Evolutionary conservation across 2,113 vertebrate species (phyloP).

Genomic region (Bombycilla garrulus): DNA sequence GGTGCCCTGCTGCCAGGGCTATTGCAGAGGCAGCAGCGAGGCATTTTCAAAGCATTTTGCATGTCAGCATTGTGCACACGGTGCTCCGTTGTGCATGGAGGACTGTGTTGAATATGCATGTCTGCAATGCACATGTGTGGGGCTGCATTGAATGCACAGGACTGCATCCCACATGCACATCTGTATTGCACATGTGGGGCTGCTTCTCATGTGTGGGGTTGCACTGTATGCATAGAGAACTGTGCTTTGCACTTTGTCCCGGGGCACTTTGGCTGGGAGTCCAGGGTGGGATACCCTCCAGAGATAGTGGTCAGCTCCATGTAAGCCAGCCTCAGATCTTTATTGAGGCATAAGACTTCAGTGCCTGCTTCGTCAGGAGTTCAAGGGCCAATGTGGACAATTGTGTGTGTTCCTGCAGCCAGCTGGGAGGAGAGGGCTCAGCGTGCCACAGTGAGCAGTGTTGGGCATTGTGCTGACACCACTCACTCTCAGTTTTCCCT

Average conservation of each 20-base stretch:
- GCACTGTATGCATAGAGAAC: neutral
- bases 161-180: too few relatives aligned
- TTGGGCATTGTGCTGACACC: accelerated
- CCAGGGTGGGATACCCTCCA: too few relatives aligned
- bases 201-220: neutral
- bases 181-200: neutral
- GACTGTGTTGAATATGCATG: neutral
- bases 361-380: neutral
- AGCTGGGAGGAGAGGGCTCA: neutral
- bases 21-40: accelerated
- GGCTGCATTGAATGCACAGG: neutral
- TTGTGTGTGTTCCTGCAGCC: neutral
- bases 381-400: accelerated
- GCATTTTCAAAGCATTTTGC: accelerated
- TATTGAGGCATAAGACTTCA: neutral
- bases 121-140: neutral
- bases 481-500: accelerated
- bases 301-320: neutral
- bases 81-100: neutral
- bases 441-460: accelerated
- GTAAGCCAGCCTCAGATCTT: neutral
- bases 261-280: neutral
- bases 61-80: neutral
- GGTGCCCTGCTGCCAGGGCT: neutral
- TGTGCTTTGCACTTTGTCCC: neutral